phyloP scores from a whole-genome alignment of 2,113 vertebrate species.

The Origma solitaria region DNA sequence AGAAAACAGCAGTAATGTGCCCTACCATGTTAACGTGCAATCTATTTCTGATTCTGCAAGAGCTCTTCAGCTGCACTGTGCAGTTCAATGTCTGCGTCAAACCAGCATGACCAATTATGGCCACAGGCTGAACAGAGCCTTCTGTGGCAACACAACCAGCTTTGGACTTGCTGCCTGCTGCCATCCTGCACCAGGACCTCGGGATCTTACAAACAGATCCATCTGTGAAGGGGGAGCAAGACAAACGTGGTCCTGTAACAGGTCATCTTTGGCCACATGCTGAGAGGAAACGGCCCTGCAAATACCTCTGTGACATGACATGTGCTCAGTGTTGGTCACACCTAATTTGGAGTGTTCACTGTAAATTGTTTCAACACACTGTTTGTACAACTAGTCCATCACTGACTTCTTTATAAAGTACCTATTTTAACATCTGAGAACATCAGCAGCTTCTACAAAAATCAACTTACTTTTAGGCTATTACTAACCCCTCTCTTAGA shows the following conservation, averaged over 20 bases:
- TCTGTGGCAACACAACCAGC: accelerated
- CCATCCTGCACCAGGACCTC: neutral
- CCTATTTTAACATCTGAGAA: neutral
- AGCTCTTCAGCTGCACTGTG: neutral
- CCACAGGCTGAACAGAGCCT: neutral
- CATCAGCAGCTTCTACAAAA: neutral
- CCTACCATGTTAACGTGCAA: accelerated
- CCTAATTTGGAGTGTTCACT: neutral
- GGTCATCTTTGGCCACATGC: accelerated
- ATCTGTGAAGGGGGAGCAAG: accelerated
- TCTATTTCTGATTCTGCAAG: neutral
- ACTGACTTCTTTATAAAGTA: neutral
- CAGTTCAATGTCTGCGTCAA: neutral
- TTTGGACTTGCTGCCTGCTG: accelerated
- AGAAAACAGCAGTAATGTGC: neutral
- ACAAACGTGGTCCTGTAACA: accelerated
- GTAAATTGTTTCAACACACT: neutral
- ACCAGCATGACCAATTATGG: slow-evolving; percentile 5
- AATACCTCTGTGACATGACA: accelerated
- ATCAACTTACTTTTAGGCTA: neutral
- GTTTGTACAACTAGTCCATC: neutral
- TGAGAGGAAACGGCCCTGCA: neutral
- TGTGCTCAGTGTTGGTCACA: accelerated
- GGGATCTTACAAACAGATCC: accelerated
- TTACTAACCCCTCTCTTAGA: neutral